These are phyloP conservation scores for Danionella cerebrum DNA, from an alignment of 2,113 vertebrate genomes.

Conservation along the genomic window DNA sequence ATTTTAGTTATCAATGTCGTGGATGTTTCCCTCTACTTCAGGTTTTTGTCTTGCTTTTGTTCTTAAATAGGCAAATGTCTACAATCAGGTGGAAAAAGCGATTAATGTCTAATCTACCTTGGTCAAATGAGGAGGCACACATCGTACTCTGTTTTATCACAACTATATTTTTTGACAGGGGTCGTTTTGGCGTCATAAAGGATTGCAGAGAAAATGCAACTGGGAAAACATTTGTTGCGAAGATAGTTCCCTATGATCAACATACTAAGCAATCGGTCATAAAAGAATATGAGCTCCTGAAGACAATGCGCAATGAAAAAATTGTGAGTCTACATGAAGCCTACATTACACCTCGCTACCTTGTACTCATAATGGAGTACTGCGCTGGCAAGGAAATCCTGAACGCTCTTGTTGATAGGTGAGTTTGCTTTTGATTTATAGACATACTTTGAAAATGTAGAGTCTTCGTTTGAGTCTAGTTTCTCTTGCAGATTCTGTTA, in stretches of 20 bases:
- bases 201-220: constrained; percentile 87
- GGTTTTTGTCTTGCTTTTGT: too few species aligned
- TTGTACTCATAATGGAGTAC: constrained; percentile 87
- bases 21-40: too few species aligned
- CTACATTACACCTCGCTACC: constrained; percentile 89
- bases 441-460: not conserved
- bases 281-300: constrained; percentile 89
- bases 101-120: too few species aligned
- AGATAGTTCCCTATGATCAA: constrained; percentile 80
- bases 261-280: constrained; percentile 76
- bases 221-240: constrained; percentile 83
- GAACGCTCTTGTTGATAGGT: constrained; percentile 85
- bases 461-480: not conserved
- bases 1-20: too few species aligned
- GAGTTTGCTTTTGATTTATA: not conserved
- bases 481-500: constrained; percentile 77
- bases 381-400: constrained; percentile 87
- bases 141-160: too few species aligned
- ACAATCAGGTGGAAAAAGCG: too few species aligned
- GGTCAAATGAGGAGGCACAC: too few species aligned
- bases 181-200: constrained; percentile 83
- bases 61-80: too few species aligned
- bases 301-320: constrained; percentile 76
- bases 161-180: constrained; percentile 56
- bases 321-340: constrained; percentile 90